phyloP scores from a whole-genome alignment of 1,140 invertebrate genomes.

The Mylabris phalerata region DNA sequence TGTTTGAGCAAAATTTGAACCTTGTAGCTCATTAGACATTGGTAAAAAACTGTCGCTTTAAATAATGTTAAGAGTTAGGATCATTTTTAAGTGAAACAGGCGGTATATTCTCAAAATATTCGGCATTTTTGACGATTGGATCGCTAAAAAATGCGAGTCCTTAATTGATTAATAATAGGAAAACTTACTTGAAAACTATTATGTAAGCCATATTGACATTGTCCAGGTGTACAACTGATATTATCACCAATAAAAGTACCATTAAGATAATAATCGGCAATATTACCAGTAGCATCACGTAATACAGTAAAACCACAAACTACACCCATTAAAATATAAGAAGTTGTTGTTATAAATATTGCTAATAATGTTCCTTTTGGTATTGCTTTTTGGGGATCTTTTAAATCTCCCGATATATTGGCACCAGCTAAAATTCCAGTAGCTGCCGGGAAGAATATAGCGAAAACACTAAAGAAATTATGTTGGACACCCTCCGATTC shows the following conservation, averaged over 20 bases:
- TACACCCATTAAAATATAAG: constrained; percentile 78
- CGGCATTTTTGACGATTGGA: background rate
- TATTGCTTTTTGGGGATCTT: constrained; percentile 88
- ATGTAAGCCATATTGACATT: constrained; percentile 69
- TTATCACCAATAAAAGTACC: constrained; percentile 19
- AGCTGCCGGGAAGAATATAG: constrained; percentile 95
- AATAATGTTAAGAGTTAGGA: too few relatives aligned
- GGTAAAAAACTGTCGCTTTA: too few relatives aligned
- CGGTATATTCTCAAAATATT: background rate
- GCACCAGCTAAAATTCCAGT: constrained; percentile 91
- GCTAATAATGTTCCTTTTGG: constrained; percentile 86
- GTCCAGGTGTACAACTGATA: constrained; percentile 27
- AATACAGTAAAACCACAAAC: constrained; percentile 66
- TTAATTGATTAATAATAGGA: too few relatives aligned
- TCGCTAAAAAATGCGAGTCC: too few relatives aligned
- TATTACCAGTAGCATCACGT: constrained; percentile 67
- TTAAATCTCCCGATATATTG: constrained; percentile 88
- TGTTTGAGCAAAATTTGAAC: too few relatives aligned
- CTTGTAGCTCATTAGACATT: too few relatives aligned
- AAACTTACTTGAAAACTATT: constrained; percentile 68
- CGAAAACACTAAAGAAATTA: constrained; percentile 90
- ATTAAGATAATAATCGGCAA: constrained; percentile 15
- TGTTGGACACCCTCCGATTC: constrained; percentile 59
- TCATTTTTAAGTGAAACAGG: background rate
- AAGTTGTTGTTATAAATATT: constrained; percentile 74